Evolutionary conservation across 2,113 vertebrate species (phyloP), one percentile per base, ranked within the genome.

Genomic region (Hystrix brachyura): DNA sequence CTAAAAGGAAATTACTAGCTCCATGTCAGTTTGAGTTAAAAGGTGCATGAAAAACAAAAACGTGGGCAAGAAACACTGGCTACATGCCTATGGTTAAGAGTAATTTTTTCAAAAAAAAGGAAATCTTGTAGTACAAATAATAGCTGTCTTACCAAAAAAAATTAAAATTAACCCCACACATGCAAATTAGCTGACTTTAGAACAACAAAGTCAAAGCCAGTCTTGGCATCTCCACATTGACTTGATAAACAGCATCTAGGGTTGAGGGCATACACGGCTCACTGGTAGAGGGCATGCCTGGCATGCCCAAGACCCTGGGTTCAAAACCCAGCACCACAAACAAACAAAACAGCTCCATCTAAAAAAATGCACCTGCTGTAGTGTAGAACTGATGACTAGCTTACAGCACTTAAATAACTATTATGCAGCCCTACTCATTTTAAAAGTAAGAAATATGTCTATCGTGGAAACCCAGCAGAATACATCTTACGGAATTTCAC

Each of bases 71-170:
- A 59, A 74, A 90, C n/a, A 96, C 1, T 64, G 89, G 32, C 84
- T 19, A 43, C 0, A 19, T 46, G 46, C 2, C 0, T 94, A 69
- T 94, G 96, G 94, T 91, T 83, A 93, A 97, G 48, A 92, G 87
- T 29, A 48, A 65, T 65, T 79, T 43, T 57, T 48, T 27, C 18
- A 38, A 71, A 38, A 71, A 62, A 69, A 69, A 67, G 32, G n/a
- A 67, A 69, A n/a, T 38, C 69, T 72, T 72, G 69, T 97, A 96
- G 80, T 69, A 96, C 46, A 95, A 29, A 72, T 13, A 89, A 71
- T 76, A 79, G 43, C 85, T n/a, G 25, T 89, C 83, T 98, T 79
- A 91, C 67, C 95, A 69, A 93, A 95, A 79, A 15, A 92, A 78
- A 29, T 78, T 95, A 96, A 82, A 94, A 89, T 74, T 80, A 95